phyloP scores from a whole-genome alignment of 1,140 invertebrate genomes.

The Colletes latitarsis region DNA sequence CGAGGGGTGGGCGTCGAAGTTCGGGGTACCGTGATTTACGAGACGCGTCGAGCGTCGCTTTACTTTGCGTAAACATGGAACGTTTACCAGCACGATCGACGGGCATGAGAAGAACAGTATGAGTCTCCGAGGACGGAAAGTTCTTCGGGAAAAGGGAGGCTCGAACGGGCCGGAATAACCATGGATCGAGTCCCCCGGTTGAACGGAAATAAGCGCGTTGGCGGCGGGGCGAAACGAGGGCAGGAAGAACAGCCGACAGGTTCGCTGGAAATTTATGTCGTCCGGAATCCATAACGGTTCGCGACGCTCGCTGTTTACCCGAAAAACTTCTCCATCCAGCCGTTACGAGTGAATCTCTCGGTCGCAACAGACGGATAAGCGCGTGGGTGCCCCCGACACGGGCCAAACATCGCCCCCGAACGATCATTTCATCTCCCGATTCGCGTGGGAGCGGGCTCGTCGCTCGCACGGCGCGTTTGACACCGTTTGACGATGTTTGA shows the following conservation, averaged over 20 bases:
- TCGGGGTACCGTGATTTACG: too few species aligned
- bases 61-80: background rate
- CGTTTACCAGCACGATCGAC: background rate
- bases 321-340: constrained; percentile 34
- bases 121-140: constrained; percentile 9
- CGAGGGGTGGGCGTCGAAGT: too few species aligned
- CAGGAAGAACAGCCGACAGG: background rate
- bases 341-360: constrained; percentile 26
- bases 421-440: too few species aligned
- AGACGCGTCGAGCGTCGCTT: background rate
- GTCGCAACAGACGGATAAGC: constrained; percentile 1
- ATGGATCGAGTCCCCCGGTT: background rate
- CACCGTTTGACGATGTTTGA: too few species aligned
- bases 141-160: background rate
- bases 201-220: constrained; percentile 22
- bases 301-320: constrained; percentile 11
- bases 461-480: too few species aligned
- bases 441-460: too few species aligned
- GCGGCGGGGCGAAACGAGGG: background rate
- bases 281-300: background rate
- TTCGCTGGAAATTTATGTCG: constrained; percentile 23
- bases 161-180: background rate
- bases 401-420: too few species aligned
- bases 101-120: constrained; percentile 5
- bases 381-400: too few species aligned